phyloP scores from a whole-genome alignment of 2,113 vertebrate species.

The Scophthalmus maximus region DNA sequence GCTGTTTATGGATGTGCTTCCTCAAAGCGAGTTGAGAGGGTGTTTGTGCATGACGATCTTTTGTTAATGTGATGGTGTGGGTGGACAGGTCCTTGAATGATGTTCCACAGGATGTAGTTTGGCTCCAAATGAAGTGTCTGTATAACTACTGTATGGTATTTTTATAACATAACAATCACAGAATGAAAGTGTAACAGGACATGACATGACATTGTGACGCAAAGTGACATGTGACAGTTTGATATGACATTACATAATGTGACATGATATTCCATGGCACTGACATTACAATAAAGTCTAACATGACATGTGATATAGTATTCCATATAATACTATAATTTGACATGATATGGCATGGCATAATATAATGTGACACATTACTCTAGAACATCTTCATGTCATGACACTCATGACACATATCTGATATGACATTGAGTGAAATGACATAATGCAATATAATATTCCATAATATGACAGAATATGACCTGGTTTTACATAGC shows the following conservation, averaged over 20 bases:
- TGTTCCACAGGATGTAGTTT: slow-evolving; percentile 42
- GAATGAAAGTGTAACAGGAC: background rate
- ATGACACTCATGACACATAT: background rate
- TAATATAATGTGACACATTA: background rate
- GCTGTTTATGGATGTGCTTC: slow-evolving; percentile 69
- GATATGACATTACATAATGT: background rate
- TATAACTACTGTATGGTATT: no score
- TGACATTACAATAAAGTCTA: background rate
- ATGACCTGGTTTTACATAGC: background rate
- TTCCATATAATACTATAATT: background rate
- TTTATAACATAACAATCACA: no score
- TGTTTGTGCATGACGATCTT: slow-evolving; percentile 64
- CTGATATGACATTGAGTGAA: background rate
- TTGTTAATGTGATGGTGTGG: slow-evolving; percentile 66
- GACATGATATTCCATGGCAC: background rate
- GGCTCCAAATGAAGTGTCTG: slow-evolving; percentile 25
- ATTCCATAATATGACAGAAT: background rate
- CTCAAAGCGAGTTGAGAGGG: slow-evolving; percentile 35
- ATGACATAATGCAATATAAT: background rate
- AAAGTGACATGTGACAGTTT: background rate
- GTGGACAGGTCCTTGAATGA: slow-evolving; percentile 65
- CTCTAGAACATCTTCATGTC: background rate
- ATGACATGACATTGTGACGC: background rate
- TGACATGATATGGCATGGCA: background rate
- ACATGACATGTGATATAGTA: background rate